Evolutionary conservation across 2,797 vertebrate species (phyloP).

Genomic region (Cynopterus sphinx): DNA sequence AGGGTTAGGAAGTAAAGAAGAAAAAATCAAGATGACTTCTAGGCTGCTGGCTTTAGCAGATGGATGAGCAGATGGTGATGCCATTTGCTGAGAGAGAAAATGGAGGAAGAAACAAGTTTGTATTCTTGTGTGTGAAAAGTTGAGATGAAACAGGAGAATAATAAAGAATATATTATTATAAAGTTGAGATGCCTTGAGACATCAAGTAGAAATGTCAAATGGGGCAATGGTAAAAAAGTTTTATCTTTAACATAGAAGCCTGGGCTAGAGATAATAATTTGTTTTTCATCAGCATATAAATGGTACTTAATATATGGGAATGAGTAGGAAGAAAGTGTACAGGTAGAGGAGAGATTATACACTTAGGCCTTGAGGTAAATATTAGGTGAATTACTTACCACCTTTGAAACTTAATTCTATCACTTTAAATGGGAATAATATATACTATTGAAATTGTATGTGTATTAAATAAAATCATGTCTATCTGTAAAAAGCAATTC

Average conservation of each 20-base stretch:
- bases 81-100: neutral
- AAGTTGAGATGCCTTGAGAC: neutral
- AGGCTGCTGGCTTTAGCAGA: neutral
- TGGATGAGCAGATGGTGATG: neutral
- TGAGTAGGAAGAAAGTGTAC: neutral
- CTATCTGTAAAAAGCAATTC: neutral
- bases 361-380: neutral
- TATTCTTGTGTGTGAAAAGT: neutral
- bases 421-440: constrained; percentile 18
- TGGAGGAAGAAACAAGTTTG: neutral
- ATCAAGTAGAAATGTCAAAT: neutral
- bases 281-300: neutral
- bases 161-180: neutral
- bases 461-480: constrained; percentile 12
- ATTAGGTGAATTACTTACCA: neutral
- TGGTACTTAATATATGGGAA: neutral
- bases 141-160: neutral
- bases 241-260: neutral
- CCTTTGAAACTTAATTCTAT: neutral
- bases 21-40: neutral
- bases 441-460: neutral
- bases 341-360: neutral
- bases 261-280: neutral
- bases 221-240: neutral
- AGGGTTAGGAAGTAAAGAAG: neutral